Conservation (phyloP, 2,888 invertebrate genomes). For the Clanis bilineata region DNA sequence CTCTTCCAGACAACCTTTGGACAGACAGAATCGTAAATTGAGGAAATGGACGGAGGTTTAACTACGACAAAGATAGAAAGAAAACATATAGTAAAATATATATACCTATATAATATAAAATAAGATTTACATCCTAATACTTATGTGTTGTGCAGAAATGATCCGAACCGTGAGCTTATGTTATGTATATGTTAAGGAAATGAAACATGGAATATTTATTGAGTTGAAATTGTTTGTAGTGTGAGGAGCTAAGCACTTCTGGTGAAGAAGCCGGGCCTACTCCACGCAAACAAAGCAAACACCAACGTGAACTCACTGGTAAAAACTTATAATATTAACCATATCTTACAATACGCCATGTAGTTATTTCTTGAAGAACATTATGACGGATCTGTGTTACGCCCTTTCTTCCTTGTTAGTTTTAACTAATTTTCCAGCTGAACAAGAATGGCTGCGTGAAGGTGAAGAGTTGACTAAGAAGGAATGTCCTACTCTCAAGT, state of each 20-base stretch:
- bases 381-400: background rate
- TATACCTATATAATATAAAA: too few species aligned
- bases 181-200: too few species aligned
- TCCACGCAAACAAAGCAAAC: conserved; percentile 83
- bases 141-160: too few species aligned
- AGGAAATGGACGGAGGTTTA: too few species aligned
- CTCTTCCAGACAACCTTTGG: too few species aligned
- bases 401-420: background rate
- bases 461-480: conserved; percentile 76
- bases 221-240: conserved; percentile 54
- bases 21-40: too few species aligned
- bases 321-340: conserved; percentile 29
- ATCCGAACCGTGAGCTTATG: too few species aligned
- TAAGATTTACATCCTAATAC: too few species aligned
- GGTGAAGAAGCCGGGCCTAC: conserved; percentile 83
- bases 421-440: conserved; percentile 48
- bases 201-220: background rate
- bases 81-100: too few species aligned
- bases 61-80: too few species aligned
- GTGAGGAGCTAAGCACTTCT: conserved; percentile 81
- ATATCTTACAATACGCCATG: too few species aligned
- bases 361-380: background rate
- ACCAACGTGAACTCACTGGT: conserved; percentile 75
- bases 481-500: conserved; percentile 69
- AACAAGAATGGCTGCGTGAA: conserved; percentile 77